These are phyloP conservation scores for Alethe castanea DNA, from an alignment of 2,113 vertebrate genomes.

Conservation along the genomic window DNA sequence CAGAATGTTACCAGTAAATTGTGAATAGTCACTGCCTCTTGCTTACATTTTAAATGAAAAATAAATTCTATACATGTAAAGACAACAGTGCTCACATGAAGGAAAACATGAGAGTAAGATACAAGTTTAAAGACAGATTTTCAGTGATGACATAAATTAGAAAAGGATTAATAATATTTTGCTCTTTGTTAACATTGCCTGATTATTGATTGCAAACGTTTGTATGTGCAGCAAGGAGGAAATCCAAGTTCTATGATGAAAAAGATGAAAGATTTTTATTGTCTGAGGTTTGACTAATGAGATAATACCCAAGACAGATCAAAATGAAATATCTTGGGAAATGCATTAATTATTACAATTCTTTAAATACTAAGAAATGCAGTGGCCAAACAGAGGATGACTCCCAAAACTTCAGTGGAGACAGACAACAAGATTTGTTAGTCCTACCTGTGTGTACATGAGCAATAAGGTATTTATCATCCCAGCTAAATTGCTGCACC, in stretches of 20 bases:
- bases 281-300: background rate
- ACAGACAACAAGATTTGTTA: background rate
- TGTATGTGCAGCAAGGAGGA: background rate
- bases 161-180: background rate
- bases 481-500: background rate
- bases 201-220: background rate
- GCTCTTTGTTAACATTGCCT: background rate
- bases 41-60: background rate
- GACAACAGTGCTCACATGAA: background rate
- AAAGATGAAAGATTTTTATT: background rate
- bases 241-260: background rate
- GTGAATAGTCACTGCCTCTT: background rate
- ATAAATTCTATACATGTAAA: background rate
- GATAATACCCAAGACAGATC: background rate
- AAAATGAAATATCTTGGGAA: background rate
- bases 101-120: background rate
- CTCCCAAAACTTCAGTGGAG: background rate
- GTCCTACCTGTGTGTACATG: background rate
- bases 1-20: background rate
- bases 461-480: background rate
- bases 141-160: background rate
- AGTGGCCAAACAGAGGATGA: background rate
- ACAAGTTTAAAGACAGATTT: background rate
- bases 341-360: background rate
- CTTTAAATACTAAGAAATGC: background rate